Evolutionary conservation across 2,797 vertebrate species (phyloP), one percentile per base, ranked within the genome.

Genomic region (Orientallactaga sibirica): DNA sequence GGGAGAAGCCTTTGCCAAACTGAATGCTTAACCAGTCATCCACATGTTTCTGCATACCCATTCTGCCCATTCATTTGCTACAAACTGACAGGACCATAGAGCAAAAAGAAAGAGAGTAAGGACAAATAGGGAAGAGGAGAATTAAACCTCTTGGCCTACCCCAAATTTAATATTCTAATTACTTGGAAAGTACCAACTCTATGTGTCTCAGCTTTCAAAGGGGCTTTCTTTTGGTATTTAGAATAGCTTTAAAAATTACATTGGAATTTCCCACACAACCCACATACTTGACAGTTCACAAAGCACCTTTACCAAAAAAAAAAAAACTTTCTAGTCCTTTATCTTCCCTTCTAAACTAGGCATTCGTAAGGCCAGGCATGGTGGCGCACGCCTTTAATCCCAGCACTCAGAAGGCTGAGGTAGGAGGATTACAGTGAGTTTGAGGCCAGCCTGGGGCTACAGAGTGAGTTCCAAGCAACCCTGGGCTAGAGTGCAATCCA

Each of bases 171-270:
- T 24, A 29, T 12, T 66, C 58, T 64, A n/a, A 9, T 66, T 64
- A 43, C 29, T 33, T 20, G 76, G 85, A 93, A 94, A 83, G 33
- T 41, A 73, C 73, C 73, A 68, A 2, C 27, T 68, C 27, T 11
- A 12, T 48, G 8, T 33, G 9, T 15, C 9, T 15, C 43, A 41
- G 5, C 24, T 88, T 83, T 80, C 11, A 85, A 76, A 89, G 75
- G 68, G 84, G 29, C 27, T 90, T 94, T 83, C 73, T 90, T 37
- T 73, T 33, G 27, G 41, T 27, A n/a, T 11, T 84, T 61, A 83
- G 1, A 88, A n/a, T n/a, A 33, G 9, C n/a, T 77, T 29, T 73
- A 16, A 16, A 37, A 90, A 76, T 24, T 18, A 9, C 1, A 15
- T 64, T 41, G 37, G 70, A 87, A 64, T 86, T 91, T 41, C 81